Evolutionary conservation across 2,113 vertebrate species (phyloP).

Genomic region (Cinclus cinclus): DNA sequence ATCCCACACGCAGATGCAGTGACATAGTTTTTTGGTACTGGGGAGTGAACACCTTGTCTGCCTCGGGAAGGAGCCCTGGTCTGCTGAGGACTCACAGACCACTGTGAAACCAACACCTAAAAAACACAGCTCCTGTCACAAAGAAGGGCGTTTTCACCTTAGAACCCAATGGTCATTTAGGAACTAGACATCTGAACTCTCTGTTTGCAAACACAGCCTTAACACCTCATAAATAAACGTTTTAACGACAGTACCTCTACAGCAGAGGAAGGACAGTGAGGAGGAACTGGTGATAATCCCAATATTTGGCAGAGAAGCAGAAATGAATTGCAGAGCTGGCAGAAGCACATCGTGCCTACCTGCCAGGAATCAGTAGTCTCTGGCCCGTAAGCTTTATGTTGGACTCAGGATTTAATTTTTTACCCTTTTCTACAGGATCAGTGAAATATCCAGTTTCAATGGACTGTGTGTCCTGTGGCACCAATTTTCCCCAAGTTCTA

Average conservation of each 20-base stretch:
- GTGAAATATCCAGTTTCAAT: background rate
- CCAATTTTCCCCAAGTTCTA: background rate
- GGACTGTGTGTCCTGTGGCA: background rate
- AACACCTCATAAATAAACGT: background rate
- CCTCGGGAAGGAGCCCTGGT: background rate
- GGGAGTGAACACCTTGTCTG: background rate
- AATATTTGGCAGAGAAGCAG: background rate
- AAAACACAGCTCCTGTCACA: background rate
- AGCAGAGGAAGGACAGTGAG: background rate
- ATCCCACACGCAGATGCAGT: background rate
- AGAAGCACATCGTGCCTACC: background rate
- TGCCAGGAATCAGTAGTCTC: background rate
- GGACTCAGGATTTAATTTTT: background rate
- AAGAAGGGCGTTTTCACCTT: background rate
- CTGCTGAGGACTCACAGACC: background rate
- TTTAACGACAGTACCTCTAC: background rate
- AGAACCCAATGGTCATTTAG: rapidly evolving
- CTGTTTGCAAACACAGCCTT: background rate
- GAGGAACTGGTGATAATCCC: background rate
- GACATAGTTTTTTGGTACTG: background rate
- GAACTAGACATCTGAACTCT: background rate
- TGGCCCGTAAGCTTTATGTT: background rate
- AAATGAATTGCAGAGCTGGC: background rate
- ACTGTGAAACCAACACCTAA: background rate
- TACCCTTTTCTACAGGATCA: background rate